Evolutionary conservation across 2,888 invertebrate species (phyloP).

Genomic region (Philonicus albiceps): DNA sequence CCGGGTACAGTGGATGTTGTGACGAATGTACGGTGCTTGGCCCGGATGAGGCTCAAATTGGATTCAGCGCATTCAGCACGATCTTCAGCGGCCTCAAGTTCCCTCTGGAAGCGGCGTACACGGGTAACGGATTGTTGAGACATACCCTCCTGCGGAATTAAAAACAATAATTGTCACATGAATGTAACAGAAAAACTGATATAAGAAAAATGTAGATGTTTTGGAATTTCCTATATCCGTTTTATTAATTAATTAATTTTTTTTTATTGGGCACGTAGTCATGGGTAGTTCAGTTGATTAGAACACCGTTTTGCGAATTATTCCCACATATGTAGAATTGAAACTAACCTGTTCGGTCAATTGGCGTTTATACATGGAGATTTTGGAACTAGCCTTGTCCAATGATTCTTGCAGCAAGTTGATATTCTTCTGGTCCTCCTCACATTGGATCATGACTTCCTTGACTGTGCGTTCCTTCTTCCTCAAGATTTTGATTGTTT

Average conservation of each 20-base stretch:
- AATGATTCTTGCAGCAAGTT: slow-evolving; percentile 87
- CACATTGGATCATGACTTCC: slow-evolving; percentile 93
- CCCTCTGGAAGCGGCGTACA: slow-evolving; percentile 97
- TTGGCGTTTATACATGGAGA: slow-evolving; percentile 95
- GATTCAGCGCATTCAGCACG: slow-evolving; percentile 94
- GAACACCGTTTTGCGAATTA: no score
- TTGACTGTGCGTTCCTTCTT: slow-evolving; percentile 98
- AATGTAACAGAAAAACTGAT: no score
- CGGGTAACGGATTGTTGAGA: slow-evolving; percentile 92
- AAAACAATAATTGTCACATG: slow-evolving; percentile 24
- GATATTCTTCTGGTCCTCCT: slow-evolving; percentile 97
- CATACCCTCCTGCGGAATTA: slow-evolving; percentile 77
- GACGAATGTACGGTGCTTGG: slow-evolving; percentile 98
- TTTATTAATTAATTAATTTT: not conserved
- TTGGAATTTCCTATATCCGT: not conserved
- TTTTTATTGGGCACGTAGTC: not conserved
- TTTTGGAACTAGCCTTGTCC: slow-evolving; percentile 87
- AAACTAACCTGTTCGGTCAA: slow-evolving; percentile 82
- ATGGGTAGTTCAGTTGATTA: no score
- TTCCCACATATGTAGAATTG: no score
- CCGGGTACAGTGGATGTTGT: slow-evolving; percentile 93
- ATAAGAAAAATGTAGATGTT: not conserved
- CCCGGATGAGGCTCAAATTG: slow-evolving; percentile 92
- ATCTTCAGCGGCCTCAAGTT: slow-evolving; percentile 96
- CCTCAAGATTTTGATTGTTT: slow-evolving; percentile 96